Evolutionary conservation across 1,140 invertebrate genomes (phyloP).

Genomic region (Acromyrmex echinatior): DNA sequence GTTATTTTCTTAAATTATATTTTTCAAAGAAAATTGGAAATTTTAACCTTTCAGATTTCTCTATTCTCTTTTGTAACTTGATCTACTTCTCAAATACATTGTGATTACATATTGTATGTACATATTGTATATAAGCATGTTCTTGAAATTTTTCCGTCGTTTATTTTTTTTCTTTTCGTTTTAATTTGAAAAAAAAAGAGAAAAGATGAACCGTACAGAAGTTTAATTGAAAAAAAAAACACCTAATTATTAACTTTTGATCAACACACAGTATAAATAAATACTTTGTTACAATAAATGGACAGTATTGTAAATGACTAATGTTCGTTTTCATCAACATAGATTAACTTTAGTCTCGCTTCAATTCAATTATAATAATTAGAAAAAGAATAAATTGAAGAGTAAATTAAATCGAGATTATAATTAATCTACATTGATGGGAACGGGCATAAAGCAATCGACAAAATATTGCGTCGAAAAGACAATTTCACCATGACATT

Average conservation of each 20-base stretch:
- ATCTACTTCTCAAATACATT: background rate
- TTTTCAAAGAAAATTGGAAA: background rate
- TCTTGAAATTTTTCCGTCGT: too few species aligned
- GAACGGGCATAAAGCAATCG: background rate
- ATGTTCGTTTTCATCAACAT: too few species aligned
- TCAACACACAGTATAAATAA: background rate
- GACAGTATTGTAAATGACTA: background rate
- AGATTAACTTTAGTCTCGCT: too few species aligned
- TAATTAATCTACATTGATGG: too few species aligned
- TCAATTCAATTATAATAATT: too few species aligned
- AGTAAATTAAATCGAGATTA: too few species aligned
- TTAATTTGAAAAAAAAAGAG: too few species aligned
- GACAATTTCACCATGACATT: constrained; percentile 7
- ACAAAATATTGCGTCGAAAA: background rate
- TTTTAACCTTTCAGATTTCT: background rate
- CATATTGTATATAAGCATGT: too few species aligned
- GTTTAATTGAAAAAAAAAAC: too few species aligned
- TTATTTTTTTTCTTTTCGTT: too few species aligned
- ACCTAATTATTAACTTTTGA: background rate
- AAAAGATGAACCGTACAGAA: too few species aligned
- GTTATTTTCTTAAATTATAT: background rate
- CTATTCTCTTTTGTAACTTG: background rate
- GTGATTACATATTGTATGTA: background rate
- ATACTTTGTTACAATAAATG: background rate
- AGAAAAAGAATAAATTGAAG: too few species aligned